phyloP scores from a whole-genome alignment of 1,140 invertebrate genomes.

The Neoseiulus cucumeris region DNA sequence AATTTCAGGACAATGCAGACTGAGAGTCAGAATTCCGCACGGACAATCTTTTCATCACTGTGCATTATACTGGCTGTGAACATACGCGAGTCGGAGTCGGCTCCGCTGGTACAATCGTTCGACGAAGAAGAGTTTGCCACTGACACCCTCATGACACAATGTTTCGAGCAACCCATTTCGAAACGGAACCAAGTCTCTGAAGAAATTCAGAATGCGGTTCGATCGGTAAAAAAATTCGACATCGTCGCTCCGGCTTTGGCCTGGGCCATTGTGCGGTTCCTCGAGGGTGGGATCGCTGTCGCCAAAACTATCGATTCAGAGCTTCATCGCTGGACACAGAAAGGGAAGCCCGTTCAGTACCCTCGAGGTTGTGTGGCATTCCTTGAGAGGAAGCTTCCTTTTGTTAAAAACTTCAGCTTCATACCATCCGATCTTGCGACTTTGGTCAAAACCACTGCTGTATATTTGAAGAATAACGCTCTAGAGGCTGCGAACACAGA shows the following conservation, averaged over 20 bases:
- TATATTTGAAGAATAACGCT: not conserved
- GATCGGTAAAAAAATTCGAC: not conserved
- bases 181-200: not conserved
- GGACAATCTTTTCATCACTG: too few relatives aligned
- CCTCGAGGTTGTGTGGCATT: not conserved
- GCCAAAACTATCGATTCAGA: not conserved
- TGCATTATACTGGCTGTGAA: too few relatives aligned
- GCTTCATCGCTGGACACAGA: not conserved
- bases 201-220: not conserved
- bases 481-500: not conserved
- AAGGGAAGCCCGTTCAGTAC: not conserved
- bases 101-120: too few relatives aligned
- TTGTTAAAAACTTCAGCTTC: not conserved
- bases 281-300: not conserved
- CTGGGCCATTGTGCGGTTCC: not conserved
- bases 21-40: too few relatives aligned
- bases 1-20: too few relatives aligned
- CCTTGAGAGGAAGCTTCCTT: not conserved
- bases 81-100: too few relatives aligned
- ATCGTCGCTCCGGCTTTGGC: not conserved
- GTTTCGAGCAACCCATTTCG: too few relatives aligned
- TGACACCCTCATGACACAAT: too few relatives aligned
- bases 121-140: too few relatives aligned
- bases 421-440: not conserved
- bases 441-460: not conserved